Evolutionary conservation across 2,888 invertebrate genomes (phyloP).

Genomic region (Pteria penguin): DNA sequence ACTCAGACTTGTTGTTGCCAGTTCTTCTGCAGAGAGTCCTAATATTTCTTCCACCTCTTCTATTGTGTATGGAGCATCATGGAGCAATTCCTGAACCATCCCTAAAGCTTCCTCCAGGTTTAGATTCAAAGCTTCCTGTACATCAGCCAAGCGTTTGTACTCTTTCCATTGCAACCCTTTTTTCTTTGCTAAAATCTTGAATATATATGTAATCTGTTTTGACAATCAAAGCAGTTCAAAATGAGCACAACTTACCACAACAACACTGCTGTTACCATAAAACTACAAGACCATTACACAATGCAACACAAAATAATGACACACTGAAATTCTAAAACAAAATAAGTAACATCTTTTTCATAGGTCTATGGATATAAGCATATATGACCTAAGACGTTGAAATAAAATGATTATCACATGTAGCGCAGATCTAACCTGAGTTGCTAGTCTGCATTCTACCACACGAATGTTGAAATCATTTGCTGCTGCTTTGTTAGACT

Average conservation of each 20-base stretch:
- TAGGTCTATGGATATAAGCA: background rate
- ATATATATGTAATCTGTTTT: no score
- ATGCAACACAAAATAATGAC: no score
- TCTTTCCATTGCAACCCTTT: conserved; percentile 84
- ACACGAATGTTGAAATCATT: conserved; percentile 94
- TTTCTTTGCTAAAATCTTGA: conserved; percentile 87
- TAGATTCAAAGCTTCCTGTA: conserved; percentile 86
- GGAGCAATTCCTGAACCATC: conserved; percentile 83
- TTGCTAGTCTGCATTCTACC: conserved; percentile 95
- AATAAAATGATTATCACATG: background rate
- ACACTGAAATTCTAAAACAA: background rate
- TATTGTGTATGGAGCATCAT: conserved; percentile 73
- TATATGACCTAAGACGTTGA: background rate
- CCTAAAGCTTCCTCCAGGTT: conserved; percentile 86
- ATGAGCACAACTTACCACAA: no score
- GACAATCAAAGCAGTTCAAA: no score
- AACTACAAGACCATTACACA: no score
- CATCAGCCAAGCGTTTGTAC: conserved; percentile 86
- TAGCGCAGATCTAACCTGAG: conserved; percentile 83
- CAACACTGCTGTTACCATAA: no score
- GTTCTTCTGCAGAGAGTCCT: conserved; percentile 82
- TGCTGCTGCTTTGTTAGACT: conserved; percentile 96
- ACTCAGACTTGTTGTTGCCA: conserved; percentile 86
- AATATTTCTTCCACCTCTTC: conserved; percentile 77
- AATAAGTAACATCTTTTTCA: background rate